Evolutionary conservation across 2,113 vertebrate species (phyloP), one percentile per base, ranked within the genome.

Genomic region (Anas platyrhynchos): DNA sequence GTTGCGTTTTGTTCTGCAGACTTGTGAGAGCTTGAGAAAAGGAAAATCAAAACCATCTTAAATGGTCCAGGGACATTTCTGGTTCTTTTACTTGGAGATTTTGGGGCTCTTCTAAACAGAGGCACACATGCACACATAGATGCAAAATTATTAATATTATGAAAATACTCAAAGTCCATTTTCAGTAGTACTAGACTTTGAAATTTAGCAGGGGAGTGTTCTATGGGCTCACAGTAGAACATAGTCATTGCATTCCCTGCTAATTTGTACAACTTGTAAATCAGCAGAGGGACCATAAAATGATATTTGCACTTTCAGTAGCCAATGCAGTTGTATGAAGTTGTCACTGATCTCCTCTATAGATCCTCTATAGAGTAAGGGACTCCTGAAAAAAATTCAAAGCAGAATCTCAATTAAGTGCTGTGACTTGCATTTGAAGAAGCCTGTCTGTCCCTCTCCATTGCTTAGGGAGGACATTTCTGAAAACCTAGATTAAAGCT

Each of bases 401-500:
- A 20, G 7, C 12, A 81, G n/a, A 83, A 68, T 61, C 34, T 78
- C 65, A 56, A 20, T 50, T 69, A 44, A 25, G 11, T 54, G 29
- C 26, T 48, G 18, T 56, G 31, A 71, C 11, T 66, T 8, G 25
- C 5, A 4, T 72, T 76, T 87, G 34, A 16, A 58, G 23, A 21
- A 88, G 6, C 1, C 9, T 66, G 17, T 41, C 41, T 72, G 7
- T 58, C 66, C 20, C 6, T 84, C 22, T 71, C n/a, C 13, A 16
- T 27, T 76, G 16, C 29, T 66, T 58, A 67, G 32, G 38, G 4
- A 34, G 16, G 15, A 87, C 79, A n/a, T 43, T 32, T 67, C 84
- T 84, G 38, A 8, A 14, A 91, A 46, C 5, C 5, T 23, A 8
- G 22, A 13, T 11, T 73, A 59, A 77, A 81, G 65, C 0, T 0